phyloP scores from a whole-genome alignment of 2,113 vertebrate species.

The Pelodiscus sinensis region DNA sequence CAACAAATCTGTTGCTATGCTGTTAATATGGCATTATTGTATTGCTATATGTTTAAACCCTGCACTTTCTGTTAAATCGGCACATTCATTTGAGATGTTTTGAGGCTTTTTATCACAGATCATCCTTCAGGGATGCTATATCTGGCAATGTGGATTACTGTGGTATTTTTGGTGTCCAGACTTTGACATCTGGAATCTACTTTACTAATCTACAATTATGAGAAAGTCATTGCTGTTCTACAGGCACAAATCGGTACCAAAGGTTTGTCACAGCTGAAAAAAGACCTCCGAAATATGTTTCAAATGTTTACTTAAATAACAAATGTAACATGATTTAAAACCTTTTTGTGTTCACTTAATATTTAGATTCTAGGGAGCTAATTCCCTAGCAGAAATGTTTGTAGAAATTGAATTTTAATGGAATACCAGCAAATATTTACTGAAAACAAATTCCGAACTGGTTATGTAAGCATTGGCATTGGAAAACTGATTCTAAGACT shows the following conservation, averaged over 20 bases:
- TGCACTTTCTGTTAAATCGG: not conserved
- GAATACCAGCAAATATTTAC: conserved; percentile 42
- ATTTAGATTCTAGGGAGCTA: not conserved
- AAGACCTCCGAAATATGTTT: not conserved
- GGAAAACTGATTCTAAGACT: conserved; percentile 49
- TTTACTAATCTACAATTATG: conserved; percentile 6
- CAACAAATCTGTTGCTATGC: not conserved
- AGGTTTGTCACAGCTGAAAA: not conserved
- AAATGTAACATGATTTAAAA: not conserved
- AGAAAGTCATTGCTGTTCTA: not conserved
- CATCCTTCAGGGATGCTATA: conserved; percentile 53
- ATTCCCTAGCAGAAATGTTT: not conserved
- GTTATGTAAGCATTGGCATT: conserved; percentile 64
- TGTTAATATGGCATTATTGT: not conserved
- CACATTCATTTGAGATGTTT: conserved; percentile 28
- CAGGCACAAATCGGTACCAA: conserved; percentile 25
- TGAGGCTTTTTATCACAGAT: conserved; percentile 51
- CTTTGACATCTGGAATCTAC: conserved; percentile 33
- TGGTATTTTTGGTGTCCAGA: conserved; percentile 2
- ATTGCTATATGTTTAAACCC: not conserved
- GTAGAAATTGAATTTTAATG: not conserved
- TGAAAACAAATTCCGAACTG: conserved; percentile 37
- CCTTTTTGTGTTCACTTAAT: not conserved
- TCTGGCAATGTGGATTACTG: conserved; percentile 42
- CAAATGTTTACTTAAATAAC: not conserved